Evolutionary conservation across 64 coral and sea anemone species (phyloP).

Genomic region (Montipora efflorescens): DNA sequence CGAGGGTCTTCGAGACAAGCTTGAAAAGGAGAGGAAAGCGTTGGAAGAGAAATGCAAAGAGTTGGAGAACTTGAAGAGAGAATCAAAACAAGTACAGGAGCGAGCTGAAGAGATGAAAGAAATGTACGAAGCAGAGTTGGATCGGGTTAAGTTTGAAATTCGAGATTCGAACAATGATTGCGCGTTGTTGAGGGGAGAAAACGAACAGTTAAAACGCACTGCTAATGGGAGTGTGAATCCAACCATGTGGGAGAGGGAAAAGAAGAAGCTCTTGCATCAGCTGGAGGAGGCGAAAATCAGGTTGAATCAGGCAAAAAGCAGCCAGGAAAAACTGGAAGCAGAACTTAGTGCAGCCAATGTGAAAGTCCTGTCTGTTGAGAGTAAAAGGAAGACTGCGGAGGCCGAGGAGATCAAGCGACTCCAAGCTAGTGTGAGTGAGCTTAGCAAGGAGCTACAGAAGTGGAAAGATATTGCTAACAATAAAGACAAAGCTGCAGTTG

Average conservation of each 20-base stretch:
- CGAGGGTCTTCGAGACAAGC: slow-evolving; percentile 29
- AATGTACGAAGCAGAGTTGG: slow-evolving; percentile 32
- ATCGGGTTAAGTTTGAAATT: slow-evolving; percentile 18
- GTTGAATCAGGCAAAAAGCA: slow-evolving; percentile 31
- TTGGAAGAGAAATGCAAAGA: slow-evolving; percentile 37
- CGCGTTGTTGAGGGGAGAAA: background rate
- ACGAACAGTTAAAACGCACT: background rate
- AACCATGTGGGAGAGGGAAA: background rate
- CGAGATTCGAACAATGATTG: slow-evolving; percentile 33
- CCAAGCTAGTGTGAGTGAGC: background rate
- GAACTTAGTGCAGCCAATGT: slow-evolving; percentile 1
- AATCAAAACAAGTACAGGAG: slow-evolving; percentile 29
- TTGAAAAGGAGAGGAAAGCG: background rate
- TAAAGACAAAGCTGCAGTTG: background rate
- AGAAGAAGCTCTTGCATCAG: slow-evolving; percentile 28
- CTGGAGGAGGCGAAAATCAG: slow-evolving; percentile 22
- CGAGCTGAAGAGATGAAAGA: slow-evolving; percentile 14
- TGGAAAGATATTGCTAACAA: slow-evolving; percentile 3
- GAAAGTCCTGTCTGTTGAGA: slow-evolving; percentile 7
- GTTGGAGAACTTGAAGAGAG: background rate
- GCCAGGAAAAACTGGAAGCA: background rate
- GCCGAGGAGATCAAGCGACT: slow-evolving; percentile 10
- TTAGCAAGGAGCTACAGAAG: background rate
- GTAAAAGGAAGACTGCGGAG: background rate
- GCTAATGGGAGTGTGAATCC: background rate